Evolutionary conservation across 2,113 vertebrate genomes (phyloP), one percentile per base, ranked within the genome.

Genomic region (Orthonyx spaldingii): DNA sequence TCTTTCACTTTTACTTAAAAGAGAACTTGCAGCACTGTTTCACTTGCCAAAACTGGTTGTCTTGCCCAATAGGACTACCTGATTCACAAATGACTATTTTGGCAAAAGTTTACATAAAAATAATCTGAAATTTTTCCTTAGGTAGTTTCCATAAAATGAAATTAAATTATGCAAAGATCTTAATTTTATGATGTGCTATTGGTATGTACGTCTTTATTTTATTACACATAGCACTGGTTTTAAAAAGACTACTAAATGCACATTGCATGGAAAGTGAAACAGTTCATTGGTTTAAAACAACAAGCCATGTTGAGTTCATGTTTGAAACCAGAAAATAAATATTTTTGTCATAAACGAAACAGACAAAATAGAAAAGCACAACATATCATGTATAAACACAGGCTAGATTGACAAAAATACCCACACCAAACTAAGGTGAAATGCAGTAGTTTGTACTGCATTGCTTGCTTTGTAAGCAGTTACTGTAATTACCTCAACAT

Each of bases 401-500:
- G 93, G 96, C 97, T 98, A 97, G 95, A 93, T 97, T 95, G 97
- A 98, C 96, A 96, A 97, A 97, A 98, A 95, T 97, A 97, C 90
- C 97, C 98, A 98, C 98, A 98, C 85, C 98, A 99, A 98, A 97
- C 94, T 94, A 97, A 96, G 91, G 96, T 97, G 96, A 97, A 98
- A 98, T 97, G 98, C 97, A 98, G 97, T 95, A 89, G 82, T 71
- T 97, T 47, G 94, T 94, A 98, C 98, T 98, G 97, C 94, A 97
- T 97, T 84, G 97, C 85, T 98, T 97, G 96, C 94, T 97, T 98
- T 97, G 78, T 91, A 97, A 97, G 97, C 94, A 47, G 89, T 96
- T 89, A 93, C 96, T 97, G 92, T 98, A 99, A 98, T 99, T 99
- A 99, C 99, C 99, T 99, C 99, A 98, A 98, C 97, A 98, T 98